Conservation (phyloP, 2,797 vertebrate species). For the Hydrolagus colliei region DNA sequence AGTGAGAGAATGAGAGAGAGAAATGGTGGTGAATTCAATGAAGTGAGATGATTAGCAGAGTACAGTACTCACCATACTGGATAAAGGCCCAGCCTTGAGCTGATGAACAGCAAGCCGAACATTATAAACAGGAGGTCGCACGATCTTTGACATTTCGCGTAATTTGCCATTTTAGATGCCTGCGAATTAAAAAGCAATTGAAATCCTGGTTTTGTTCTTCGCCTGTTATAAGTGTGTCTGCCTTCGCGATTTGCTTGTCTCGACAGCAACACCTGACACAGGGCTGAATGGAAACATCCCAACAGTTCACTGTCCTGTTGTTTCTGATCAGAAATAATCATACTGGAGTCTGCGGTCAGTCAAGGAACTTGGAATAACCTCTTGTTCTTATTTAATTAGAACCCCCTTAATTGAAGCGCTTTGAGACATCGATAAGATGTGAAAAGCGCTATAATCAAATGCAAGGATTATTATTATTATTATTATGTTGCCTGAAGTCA, state of each 20-base stretch:
- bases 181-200: constrained; percentile 54
- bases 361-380: background rate
- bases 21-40: background rate
- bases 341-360: background rate
- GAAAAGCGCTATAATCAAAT: too few species aligned
- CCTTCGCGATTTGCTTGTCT: background rate
- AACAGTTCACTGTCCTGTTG: background rate
- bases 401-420: too few species aligned
- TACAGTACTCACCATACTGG: constrained; percentile 89
- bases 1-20: background rate
- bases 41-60: constrained; percentile 28
- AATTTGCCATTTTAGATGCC: constrained; percentile 98
- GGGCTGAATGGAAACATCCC: background rate
- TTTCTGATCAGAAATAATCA: constrained; percentile 3
- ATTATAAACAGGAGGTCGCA: constrained; percentile 89
- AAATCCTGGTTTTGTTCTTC: constrained; percentile 34
- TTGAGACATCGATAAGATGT: too few species aligned
- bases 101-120: constrained; percentile 89
- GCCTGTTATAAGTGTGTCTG: background rate
- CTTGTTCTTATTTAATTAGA: constrained; percentile 2
- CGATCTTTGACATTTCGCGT: constrained; percentile 92
- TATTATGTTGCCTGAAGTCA: background rate
- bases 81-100: constrained; percentile 83
- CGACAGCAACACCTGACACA: background rate
- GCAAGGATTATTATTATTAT: too few species aligned